These are phyloP conservation scores for Lepidurus packardi DNA, from an alignment of 1,140 invertebrate genomes.

Conservation along the genomic window DNA sequence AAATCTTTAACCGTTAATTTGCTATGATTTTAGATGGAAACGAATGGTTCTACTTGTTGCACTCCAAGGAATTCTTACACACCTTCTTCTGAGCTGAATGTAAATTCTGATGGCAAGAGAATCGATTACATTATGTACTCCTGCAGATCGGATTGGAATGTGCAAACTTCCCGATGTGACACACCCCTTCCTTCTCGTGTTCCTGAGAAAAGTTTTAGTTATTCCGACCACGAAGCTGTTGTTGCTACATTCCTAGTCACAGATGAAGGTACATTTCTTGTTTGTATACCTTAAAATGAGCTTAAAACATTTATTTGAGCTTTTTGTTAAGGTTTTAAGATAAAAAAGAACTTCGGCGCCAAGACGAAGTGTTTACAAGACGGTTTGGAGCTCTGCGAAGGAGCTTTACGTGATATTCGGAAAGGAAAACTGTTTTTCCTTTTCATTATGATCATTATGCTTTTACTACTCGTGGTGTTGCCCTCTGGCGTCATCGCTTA, in stretches of 20 bases:
- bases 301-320: constrained; percentile 40
- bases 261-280: not conserved
- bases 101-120: constrained; percentile 67
- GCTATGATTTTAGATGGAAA: constrained; percentile 29
- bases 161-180: constrained; percentile 56
- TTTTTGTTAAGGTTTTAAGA: not conserved
- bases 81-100: constrained; percentile 47
- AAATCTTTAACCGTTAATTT: not conserved
- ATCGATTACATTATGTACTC: constrained; percentile 84
- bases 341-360: constrained; percentile 4
- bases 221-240: constrained; percentile 90
- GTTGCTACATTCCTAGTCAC: constrained; percentile 53
- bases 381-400: constrained; percentile 33
- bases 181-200: constrained; percentile 68
- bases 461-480: constrained; percentile 47
- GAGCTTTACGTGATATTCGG: constrained; percentile 34
- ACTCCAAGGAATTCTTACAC: constrained; percentile 78
- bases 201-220: constrained; percentile 65
- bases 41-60: constrained; percentile 64
- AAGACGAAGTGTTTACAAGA: constrained; percentile 33
- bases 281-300: not conserved
- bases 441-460: constrained; percentile 31
- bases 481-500: constrained; percentile 47
- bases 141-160: constrained; percentile 39
- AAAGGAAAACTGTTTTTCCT: constrained; percentile 35